Conservation (phyloP, 1,140 invertebrate species). For the Neodiprion fabricii region DNA sequence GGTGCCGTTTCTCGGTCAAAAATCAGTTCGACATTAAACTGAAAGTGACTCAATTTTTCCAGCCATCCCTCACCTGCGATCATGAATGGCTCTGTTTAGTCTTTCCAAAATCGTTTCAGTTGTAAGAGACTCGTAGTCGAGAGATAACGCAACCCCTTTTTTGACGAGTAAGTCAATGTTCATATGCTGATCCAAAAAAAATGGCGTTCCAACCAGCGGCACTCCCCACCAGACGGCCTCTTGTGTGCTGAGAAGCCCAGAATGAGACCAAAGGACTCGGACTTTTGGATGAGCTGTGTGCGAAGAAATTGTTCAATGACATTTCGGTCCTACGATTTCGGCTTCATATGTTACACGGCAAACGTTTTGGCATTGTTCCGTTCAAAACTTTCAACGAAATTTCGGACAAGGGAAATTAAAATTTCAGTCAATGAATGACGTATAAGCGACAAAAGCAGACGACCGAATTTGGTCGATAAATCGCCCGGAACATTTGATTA, state of each 20-base stretch:
- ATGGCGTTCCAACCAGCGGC: constrained; percentile 74
- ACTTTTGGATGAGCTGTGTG: constrained; percentile 70
- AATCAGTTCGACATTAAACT: too few species aligned
- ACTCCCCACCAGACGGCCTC: constrained; percentile 75
- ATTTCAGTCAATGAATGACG: too few species aligned
- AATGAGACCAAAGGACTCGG: constrained; percentile 74
- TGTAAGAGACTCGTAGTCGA: constrained; percentile 35
- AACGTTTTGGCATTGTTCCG: too few species aligned
- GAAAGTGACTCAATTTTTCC: neutral
- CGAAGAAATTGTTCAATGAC: neutral
- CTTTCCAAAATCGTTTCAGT: neutral
- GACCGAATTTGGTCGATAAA: too few species aligned
- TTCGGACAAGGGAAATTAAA: too few species aligned
- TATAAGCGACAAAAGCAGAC: too few species aligned
- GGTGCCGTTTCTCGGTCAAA: too few species aligned
- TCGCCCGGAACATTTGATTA: constrained; percentile 17
- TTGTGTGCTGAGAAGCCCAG: constrained; percentile 72
- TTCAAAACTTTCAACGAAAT: too few species aligned
- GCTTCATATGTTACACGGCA: too few species aligned
- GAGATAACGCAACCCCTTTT: constrained; percentile 55
- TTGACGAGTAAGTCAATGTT: constrained; percentile 62
- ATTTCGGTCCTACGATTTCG: too few species aligned
- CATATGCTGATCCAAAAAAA: constrained; percentile 69
- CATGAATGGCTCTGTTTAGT: neutral
- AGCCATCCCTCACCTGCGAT: neutral